phyloP scores from a whole-genome alignment of 2,888 invertebrate species.

The Pseudoips prasinana region DNA sequence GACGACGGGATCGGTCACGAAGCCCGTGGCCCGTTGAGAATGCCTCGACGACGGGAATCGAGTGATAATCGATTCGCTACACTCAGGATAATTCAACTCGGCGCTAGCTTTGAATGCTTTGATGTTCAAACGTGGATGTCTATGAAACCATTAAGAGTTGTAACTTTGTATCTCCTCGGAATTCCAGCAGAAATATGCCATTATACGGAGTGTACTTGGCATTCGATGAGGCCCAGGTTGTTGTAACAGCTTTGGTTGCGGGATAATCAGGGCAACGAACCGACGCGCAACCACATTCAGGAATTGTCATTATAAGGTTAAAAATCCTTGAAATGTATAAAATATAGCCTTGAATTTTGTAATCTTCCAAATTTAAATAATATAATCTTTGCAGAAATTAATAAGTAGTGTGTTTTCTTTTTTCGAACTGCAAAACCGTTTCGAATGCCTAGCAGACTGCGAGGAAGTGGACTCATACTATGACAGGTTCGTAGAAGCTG shows the following conservation, averaged over 20 bases:
- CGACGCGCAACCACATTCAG: constrained; percentile 22
- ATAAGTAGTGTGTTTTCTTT: too few species aligned
- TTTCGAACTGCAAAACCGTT: too few species aligned
- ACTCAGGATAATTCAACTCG: constrained; percentile 41
- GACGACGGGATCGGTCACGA: constrained; percentile 49
- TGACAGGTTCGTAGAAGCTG: too few species aligned
- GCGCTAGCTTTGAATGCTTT: constrained; percentile 36
- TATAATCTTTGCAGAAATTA: too few species aligned
- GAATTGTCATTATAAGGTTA: constrained; percentile 21
- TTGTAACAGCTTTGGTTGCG: constrained; percentile 30
- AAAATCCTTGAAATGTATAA: too few species aligned
- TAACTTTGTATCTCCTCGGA: constrained; percentile 12
- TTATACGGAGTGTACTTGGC: constrained; percentile 21
- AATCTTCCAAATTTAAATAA: too few species aligned
- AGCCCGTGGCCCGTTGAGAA: constrained; percentile 37
- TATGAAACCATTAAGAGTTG: constrained; percentile 25
- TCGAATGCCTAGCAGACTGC: too few species aligned
- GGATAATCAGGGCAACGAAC: constrained; percentile 30
- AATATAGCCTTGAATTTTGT: too few species aligned
- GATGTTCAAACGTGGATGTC: constrained; percentile 29
- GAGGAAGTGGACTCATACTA: too few species aligned
- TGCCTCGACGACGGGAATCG: constrained; percentile 42
- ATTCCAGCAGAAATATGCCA: constrained; percentile 24
- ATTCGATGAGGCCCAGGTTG: constrained; percentile 24
- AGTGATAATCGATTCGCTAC: constrained; percentile 56